Conservation (phyloP, 2,888 invertebrate species). For the Conchocele bisecta region DNA sequence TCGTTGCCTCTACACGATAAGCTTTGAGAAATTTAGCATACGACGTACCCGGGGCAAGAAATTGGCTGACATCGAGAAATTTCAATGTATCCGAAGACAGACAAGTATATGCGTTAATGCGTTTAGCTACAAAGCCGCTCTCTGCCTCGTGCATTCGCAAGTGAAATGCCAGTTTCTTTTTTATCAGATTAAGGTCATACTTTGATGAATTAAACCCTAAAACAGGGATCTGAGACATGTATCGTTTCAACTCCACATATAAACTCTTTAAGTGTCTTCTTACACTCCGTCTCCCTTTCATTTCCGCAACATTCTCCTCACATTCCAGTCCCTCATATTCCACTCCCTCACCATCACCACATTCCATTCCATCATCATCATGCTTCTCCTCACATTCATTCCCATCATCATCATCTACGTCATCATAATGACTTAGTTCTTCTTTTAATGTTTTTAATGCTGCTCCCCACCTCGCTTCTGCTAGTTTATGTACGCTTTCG, state of each 20-base stretch:
- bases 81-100: constrained; percentile 18
- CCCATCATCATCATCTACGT: too few relatives aligned
- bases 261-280: too few relatives aligned
- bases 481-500: too few relatives aligned
- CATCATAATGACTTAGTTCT: too few relatives aligned
- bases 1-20: constrained; percentile 40
- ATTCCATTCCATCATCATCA: too few relatives aligned
- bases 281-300: too few relatives aligned
- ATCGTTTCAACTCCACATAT: constrained; percentile 30
- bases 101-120: constrained; percentile 31
- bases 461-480: too few relatives aligned
- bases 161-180: constrained; percentile 21
- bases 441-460: too few relatives aligned
- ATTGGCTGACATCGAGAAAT: constrained; percentile 49
- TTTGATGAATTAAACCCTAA: constrained; percentile 42
- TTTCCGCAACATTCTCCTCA: too few relatives aligned
- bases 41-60: constrained; percentile 41
- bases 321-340: too few relatives aligned
- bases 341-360: too few relatives aligned
- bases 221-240: constrained; percentile 21
- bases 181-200: constrained; percentile 40
- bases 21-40: constrained; percentile 49
- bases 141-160: constrained; percentile 26
- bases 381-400: too few relatives aligned
- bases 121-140: constrained; percentile 27